phyloP scores from a whole-genome alignment of 2,888 invertebrate species.

The Troilus luridus region DNA sequence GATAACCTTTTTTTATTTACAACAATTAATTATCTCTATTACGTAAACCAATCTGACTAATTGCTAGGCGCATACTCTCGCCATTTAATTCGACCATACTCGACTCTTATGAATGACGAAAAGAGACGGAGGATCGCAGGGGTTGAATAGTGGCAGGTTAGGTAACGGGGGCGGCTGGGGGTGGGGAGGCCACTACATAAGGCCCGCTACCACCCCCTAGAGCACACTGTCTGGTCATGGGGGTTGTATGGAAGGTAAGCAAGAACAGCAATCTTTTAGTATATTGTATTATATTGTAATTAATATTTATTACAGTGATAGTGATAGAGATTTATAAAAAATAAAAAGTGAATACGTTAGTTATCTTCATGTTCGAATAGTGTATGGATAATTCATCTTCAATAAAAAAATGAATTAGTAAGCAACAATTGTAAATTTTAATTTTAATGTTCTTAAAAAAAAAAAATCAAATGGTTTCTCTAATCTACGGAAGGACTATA shows the following conservation, averaged over 20 bases:
- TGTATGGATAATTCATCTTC: background rate
- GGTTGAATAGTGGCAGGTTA: conserved; percentile 33
- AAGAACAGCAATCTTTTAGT: background rate
- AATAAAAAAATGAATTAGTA: too few relatives aligned
- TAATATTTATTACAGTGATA: background rate
- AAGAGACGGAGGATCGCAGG: background rate
- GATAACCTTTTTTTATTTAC: background rate
- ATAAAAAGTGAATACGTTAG: background rate
- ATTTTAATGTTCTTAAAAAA: background rate
- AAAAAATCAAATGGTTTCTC: background rate
- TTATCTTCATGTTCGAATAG: background rate
- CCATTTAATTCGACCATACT: background rate
- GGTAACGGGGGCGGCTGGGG: conserved; percentile 23
- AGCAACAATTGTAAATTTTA: background rate
- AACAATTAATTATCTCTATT: background rate
- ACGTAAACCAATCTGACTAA: background rate
- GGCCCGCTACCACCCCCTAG: conserved; percentile 9
- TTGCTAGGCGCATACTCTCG: too few relatives aligned
- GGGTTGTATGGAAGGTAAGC: conserved; percentile 45
- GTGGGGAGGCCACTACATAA: conserved; percentile 33
- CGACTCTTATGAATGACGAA: background rate
- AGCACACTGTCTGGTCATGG: conserved; percentile 45
- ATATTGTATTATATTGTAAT: background rate
- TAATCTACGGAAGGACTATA: too few relatives aligned
- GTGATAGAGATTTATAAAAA: background rate